Conservation (phyloP, 30 jellyfish, hydroid and myxozoan species). For the Pseudorhiza aurosa region DNA sequence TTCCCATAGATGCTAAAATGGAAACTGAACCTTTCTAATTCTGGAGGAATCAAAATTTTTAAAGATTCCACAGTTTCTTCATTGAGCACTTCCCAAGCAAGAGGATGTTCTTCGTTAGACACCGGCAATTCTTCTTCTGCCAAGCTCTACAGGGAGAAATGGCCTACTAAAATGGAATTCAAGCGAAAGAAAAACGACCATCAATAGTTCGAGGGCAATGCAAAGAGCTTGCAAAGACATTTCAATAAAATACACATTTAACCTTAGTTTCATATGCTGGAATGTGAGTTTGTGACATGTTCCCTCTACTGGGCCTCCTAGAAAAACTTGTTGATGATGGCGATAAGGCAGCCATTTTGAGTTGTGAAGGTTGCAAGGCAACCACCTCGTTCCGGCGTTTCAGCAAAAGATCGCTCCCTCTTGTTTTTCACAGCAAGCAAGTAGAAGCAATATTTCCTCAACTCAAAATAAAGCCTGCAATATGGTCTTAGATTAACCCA, state of each 20-base stretch:
- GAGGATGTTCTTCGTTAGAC: slow-evolving; percentile 38
- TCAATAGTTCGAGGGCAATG: too few relatives aligned
- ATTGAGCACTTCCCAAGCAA: slow-evolving; percentile 32
- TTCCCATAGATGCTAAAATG: too few relatives aligned
- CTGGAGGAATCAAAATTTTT: slow-evolving; percentile 51
- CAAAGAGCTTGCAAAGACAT: too few relatives aligned
- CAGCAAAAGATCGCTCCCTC: too few relatives aligned
- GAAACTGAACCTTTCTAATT: slow-evolving; percentile 34
- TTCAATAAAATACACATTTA: not conserved
- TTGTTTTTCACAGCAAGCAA: too few relatives aligned
- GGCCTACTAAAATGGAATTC: too few relatives aligned
- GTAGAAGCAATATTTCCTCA: too few relatives aligned
- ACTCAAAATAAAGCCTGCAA: too few relatives aligned
- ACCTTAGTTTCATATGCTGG: not conserved
- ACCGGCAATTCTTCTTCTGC: slow-evolving; percentile 24
- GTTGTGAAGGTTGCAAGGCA: not conserved
- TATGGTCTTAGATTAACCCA: too few relatives aligned
- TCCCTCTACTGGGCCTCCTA: not conserved
- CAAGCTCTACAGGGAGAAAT: slow-evolving; percentile 25
- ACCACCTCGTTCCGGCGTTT: not conserved
- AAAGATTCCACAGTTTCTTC: slow-evolving; percentile 13
- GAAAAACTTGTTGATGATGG: not conserved
- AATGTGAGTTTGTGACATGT: not conserved
- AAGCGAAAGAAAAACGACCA: not conserved
- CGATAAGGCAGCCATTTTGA: slow-evolving; percentile 19